Evolutionary conservation across 1,140 invertebrate species (phyloP), one percentile per base, ranked within the genome.

Genomic region (Diorhabda carinulata): DNA sequence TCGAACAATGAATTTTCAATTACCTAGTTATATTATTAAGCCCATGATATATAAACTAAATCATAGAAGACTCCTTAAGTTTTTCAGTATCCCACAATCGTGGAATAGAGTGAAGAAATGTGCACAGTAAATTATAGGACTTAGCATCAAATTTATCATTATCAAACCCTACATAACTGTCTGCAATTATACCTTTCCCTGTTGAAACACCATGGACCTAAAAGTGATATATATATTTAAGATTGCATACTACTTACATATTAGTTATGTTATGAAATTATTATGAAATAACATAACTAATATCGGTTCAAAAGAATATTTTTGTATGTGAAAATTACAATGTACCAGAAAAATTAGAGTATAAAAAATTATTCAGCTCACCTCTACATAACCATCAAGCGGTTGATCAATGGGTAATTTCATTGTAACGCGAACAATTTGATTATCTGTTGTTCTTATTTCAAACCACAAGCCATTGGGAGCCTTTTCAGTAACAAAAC

Each of bases 91-190:
- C 60, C 65, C 65, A 67, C 7, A 67, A 44, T 57, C 10, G 42
- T 4, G 65, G 65, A 25, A 67, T 47, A 6, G 57, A 42, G 10
- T 67, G 41, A 10, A 67, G 65, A n/a, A 45, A 25, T 10, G 56
- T 6, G 44, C 65, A 67, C 5, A 67, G 43, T 6, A 9, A 44
- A 61, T 67, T 67, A 43, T 67, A 43, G 41, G 57, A 43, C 44
- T 67, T 60, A 9, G 65, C 65, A 60, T 59, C 65, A 44, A 67
- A 67, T 3, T 59, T 67, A 44, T 67, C 65, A 59, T 67, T 67
- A 3, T 9, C 45, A 58, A 67, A 67, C 8, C 10, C 44, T 42
- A 67, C 60, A 5, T 60, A 67, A n/a, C 60, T 57, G 60, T 67
- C 65, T 67, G 65, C 65, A 43, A 41, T 59, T 47, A 67, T 45